Evolutionary conservation across 2,113 vertebrate species (phyloP), one percentile per base, ranked within the genome.

Genomic region (Triplophysa tibetana): DNA sequence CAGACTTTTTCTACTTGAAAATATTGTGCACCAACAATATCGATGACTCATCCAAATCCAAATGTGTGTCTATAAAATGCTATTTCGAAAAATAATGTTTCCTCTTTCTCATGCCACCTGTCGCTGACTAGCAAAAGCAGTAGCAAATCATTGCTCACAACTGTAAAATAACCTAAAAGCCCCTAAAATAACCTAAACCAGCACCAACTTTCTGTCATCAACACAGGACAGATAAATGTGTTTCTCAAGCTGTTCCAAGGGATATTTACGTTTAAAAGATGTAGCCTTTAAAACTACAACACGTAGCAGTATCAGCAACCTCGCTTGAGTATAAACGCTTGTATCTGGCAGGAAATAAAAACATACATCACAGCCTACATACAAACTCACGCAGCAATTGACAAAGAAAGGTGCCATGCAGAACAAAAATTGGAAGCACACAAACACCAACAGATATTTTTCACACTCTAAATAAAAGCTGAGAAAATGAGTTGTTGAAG

Each of bases 401-500:
- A 77, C 29, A 67, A 52, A 43, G 56, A 79, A 69, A 23, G 50
- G 17, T 52, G 14, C 23, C 12, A 63, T 52, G 58, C 26, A 70
- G 61, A 79, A 58, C 29, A 61, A 70, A 38, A 58, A 58, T 14
- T 1, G 33, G 33, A 72, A 29, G 17, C 17, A 21, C 24, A 58
- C 24, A 62, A 79, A 70, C 62, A 48, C 21, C 41, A 79, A 62
- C 21, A 48, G 16, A 29, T 69, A 41, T 56, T 45, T 8, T 48
- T 24, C 29, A 33, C 41, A 69, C 56, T 38, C 66, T 26, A 33
- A 45, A 63, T 14, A 63, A 70, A 14, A 63, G 29, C 77, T 33
- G 67, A 78, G 52, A 54, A 77, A 77, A 79, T 38, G 11, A 70
- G 45, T 23, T 19, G 45, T 24, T 63, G 14, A 8, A 23, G 41